Percentiles rank a stretch among this genome's conserved stretches.
These are phyloP conservation scores for Zophobas atratus DNA, from an alignment of 1,140 invertebrate genomes.

Conservation along the genomic window DNA sequence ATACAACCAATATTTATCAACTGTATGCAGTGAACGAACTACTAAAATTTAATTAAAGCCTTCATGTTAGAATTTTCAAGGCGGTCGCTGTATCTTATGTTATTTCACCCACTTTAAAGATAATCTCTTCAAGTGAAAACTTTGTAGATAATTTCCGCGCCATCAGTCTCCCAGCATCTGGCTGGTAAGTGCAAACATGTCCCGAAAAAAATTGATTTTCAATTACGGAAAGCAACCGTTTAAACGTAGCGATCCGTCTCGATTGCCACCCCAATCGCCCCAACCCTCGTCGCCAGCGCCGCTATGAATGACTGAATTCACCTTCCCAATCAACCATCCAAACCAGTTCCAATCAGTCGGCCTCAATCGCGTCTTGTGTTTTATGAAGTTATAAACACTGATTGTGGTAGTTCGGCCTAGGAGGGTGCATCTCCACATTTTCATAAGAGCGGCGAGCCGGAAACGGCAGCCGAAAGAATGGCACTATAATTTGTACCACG, in stretches of 20 bases:
- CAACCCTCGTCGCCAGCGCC: background rate
- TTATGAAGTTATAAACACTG: conserved; percentile 48
- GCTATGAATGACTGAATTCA: conserved; percentile 36
- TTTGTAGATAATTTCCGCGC: background rate
- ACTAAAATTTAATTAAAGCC: too few relatives aligned
- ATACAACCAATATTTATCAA: too few relatives aligned
- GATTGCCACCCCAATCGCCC: conserved; percentile 10
- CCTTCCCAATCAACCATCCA: conserved; percentile 20
- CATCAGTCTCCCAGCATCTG: background rate
- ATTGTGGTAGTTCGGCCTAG: conserved; percentile 9
- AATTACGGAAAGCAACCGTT: conserved; percentile 32
- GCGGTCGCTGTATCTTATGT: too few relatives aligned
- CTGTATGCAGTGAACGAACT: too few relatives aligned
- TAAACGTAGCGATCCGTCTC: conserved; percentile 7
- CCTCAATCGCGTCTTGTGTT: conserved; percentile 23
- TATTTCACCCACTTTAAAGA: too few relatives aligned
- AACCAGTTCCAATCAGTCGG: conserved; percentile 22
- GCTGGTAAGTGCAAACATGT: conserved; percentile 5
- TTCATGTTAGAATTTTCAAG: too few relatives aligned
- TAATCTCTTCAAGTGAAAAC: too few relatives aligned
- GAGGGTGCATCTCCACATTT: conserved; percentile 15
- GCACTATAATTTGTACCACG: conserved; percentile 41
- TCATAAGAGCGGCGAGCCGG: conserved; percentile 1
- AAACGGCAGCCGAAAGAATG: conserved; percentile 31
- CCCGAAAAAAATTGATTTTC: conserved; percentile 29